These are phyloP conservation scores for Lepidochitona cinerea DNA, from an alignment of 2,888 invertebrate genomes.

Conservation along the genomic window DNA sequence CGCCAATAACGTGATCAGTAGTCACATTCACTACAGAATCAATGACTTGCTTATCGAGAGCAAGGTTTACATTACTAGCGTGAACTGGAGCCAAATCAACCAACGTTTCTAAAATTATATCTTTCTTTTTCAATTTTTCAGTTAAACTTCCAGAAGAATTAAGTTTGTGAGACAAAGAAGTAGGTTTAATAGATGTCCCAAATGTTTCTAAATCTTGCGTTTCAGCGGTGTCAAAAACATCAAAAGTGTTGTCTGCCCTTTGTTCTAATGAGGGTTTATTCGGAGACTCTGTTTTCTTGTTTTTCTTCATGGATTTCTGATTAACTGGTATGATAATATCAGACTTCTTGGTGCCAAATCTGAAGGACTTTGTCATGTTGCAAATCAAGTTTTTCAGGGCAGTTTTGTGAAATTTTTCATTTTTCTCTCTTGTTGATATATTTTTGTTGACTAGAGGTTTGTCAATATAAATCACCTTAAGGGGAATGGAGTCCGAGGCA, in stretches of 20 bases:
- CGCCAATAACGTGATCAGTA: too few relatives aligned
- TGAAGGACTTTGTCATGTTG: not conserved
- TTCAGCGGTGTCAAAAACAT: not conserved
- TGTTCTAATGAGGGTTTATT: too few relatives aligned
- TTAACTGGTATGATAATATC: too few relatives aligned
- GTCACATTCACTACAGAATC: too few relatives aligned
- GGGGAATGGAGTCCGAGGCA: too few relatives aligned
- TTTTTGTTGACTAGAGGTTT: slow-evolving; percentile 42
- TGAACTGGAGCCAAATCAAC: too few relatives aligned
- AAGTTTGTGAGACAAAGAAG: too few relatives aligned
- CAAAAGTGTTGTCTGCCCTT: not conserved
- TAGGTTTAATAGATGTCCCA: slow-evolving; percentile 14
- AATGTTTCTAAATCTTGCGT: slow-evolving; percentile 37
- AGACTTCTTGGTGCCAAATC: not conserved
- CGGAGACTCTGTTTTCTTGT: not conserved
- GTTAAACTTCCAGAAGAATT: too few relatives aligned
- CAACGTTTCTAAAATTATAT: too few relatives aligned
- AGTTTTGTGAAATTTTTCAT: slow-evolving; percentile 45
- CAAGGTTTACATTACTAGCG: too few relatives aligned
- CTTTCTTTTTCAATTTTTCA: too few relatives aligned
- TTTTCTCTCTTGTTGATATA: slow-evolving; percentile 39
- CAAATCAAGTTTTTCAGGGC: slow-evolving; percentile 39
- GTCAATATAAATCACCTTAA: slow-evolving; percentile 53
- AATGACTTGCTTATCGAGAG: too few relatives aligned
- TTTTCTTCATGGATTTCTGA: not conserved